Conservation (phyloP, 2,113 vertebrate species). For the Cochlearius cochlearius region DNA sequence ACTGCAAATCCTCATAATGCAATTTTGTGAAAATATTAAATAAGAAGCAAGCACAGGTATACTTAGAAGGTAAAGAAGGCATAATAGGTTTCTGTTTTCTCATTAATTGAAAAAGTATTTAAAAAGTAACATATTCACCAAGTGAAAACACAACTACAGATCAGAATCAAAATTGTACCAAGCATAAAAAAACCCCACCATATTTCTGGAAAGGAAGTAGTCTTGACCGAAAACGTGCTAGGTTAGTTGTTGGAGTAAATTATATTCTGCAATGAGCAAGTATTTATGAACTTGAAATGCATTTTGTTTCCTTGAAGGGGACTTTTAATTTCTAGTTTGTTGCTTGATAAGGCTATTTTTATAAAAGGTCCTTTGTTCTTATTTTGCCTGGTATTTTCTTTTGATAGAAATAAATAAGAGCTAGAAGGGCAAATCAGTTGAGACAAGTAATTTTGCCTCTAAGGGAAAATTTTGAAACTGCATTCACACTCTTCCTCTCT, state of each 20-base stretch:
- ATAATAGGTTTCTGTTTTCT: neutral
- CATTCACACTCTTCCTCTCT: neutral
- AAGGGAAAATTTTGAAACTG: neutral
- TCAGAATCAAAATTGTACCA: neutral
- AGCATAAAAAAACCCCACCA: fast-evolving
- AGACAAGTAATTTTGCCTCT: neutral
- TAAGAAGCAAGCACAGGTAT: neutral
- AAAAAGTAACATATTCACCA: neutral
- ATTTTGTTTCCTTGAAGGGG: neutral
- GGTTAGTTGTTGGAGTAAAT: neutral
- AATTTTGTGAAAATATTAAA: neutral
- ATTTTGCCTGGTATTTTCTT: neutral
- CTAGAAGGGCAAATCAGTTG: neutral
- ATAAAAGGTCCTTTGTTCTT: neutral
- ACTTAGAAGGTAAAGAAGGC: neutral
- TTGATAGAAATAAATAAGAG: neutral
- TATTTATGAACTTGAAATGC: neutral
- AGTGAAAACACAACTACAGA: neutral
- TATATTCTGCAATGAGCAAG: neutral
- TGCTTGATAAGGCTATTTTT: neutral
- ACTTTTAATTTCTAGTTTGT: neutral
- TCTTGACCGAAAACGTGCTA: neutral
- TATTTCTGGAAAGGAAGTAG: neutral
- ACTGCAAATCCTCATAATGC: neutral
- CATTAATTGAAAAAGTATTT: neutral